These are phyloP conservation scores for Phodopus roborovskii DNA, from an alignment of 2,113 vertebrate species.

Conservation along the genomic window DNA sequence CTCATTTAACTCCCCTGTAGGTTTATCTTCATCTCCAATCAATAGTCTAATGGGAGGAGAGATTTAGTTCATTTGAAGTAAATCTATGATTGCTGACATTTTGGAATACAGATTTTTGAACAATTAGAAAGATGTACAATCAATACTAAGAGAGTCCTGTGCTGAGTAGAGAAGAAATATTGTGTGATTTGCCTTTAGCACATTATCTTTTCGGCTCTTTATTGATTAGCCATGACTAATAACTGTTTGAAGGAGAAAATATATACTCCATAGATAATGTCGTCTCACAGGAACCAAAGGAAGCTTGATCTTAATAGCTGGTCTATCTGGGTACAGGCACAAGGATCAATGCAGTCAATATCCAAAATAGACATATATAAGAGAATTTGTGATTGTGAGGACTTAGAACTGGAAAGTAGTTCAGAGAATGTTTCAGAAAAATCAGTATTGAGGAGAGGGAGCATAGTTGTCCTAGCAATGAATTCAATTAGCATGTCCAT, in stretches of 20 bases:
- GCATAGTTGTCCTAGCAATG: background rate
- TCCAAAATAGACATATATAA: background rate
- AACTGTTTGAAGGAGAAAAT: constrained; percentile 56
- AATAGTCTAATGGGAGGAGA: background rate
- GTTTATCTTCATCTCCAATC: constrained; percentile 50
- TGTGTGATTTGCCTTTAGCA: constrained; percentile 61
- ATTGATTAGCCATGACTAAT: constrained; percentile 60
- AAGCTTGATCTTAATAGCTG: constrained; percentile 25
- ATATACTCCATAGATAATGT: background rate
- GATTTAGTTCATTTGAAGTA: constrained; percentile 60
- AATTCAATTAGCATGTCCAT: background rate
- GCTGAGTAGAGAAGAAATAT: constrained; percentile 30
- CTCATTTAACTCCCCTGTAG: constrained; percentile 3
- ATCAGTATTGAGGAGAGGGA: background rate
- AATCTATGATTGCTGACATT: constrained; percentile 40
- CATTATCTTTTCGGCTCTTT: constrained; percentile 43
- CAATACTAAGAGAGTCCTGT: constrained; percentile 49
- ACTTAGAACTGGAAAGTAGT: background rate
- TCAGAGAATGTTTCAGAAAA: background rate
- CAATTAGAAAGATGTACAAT: constrained; percentile 73
- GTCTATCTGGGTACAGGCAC: background rate
- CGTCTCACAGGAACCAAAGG: constrained; percentile 7
- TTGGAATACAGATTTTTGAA: constrained; percentile 48
- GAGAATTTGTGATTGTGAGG: background rate
- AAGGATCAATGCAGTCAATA: constrained; percentile 11